Base-by-base conservation (phyloP, 2,113 vertebrate species). In the Sialia sialis region DNA sequence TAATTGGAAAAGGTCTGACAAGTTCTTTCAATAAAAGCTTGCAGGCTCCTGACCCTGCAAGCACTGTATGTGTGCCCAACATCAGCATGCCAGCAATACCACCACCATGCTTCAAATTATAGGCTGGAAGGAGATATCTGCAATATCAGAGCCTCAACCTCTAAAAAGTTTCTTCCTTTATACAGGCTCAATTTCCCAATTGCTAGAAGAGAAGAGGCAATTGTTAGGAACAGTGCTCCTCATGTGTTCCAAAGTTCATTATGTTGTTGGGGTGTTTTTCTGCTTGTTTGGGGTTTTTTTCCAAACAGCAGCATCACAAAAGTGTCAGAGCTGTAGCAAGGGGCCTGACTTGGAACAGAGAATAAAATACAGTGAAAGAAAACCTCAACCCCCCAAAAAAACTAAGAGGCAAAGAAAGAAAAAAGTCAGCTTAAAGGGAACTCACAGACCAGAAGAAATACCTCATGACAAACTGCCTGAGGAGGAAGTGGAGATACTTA, bases 391-490 rank as follows among this genome's bases (percentile, higher is more conserved):
- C 17, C 2, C 3, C 20, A 13, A 12, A 32, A 82, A 44, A 30
- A 19, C 13, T 39, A n/a, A 89, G 55, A 81, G 18, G 48, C 27
- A 95, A 93, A 87, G 63, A 94, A 93, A 90, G 12, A 86, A 17
- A 85, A 83, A 90, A 67, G 86, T 63, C 79, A 93, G 27, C 80
- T 88, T 94, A 76, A 77, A 59, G 67, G 44, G 34, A 97, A 83
- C 87, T 95, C 91, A 90, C 13, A 90, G 87, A 90, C 63, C 39
- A 85, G 77, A 78, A 96, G 89, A 97, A 96, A 95, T 94, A 85
- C 44, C 82, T 96, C 74, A 78, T 59, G 83, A 95, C 69, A 97
- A 97, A 97, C 83, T 95, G 94, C 87, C 89, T 0, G 30, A 94
- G 89, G 89, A 94, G 16, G 44, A 91, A 91, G 70, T 56, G 13